Evolutionary conservation across 2,113 vertebrate genomes (phyloP), one percentile per base, ranked within the genome.

Genomic region (Pholis gunnellus): DNA sequence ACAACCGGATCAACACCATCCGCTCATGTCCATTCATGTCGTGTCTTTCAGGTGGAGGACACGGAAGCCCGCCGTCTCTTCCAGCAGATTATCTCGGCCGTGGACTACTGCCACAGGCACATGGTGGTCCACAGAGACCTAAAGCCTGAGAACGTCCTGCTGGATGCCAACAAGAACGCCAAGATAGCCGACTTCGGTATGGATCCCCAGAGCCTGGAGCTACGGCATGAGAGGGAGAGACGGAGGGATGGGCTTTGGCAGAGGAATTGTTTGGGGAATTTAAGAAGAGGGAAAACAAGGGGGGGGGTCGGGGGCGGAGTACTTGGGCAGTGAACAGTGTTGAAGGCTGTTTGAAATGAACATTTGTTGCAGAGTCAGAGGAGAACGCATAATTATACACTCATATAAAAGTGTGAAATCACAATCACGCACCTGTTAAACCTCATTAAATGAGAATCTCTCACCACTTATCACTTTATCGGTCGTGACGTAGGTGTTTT

Each of bases 171-270:
- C 92, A 99, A 97, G 96, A 99, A 99, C 25, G 97, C 98, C 75
- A 99, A 99, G 95, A 99, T 99, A 54, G 98, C 98, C 0, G 98
- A 99, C 94, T 99, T 99, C 73, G 98, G 98, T 99, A 96, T n/a
- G 27, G 95, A 78, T 64, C 54, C 56, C 92, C 76, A 31, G 25
- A 42, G 36, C 36, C 22, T 6, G 0, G 48, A 34, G 68, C 72
- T 54, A 61, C 18, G 60, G 18, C 50, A 36, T 38, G 54, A 67
- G 31, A 31, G 31, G 31, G 4, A 31, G 31, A 31, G 31, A 31
- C 0, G 31, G 31, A 31, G 31, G 31, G 52, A 56, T 38, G 65
- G 63, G 22, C 20, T 40, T 40, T 22, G 9, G 34, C 44, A 10
- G 38, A 36, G 56, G 0, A 54, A 36, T 10, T 68, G 57, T 77